phyloP scores from a whole-genome alignment of 2,113 vertebrate genomes.

The rat (Rattus norvegicus) region GRCr8 NC_086020.1:83728501-83729000 shows the following conservation, averaged over 20 bases:
- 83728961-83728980: neutral
- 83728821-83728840: conserved; percentile 76
- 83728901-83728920: no score
- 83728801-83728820: conserved; percentile 79
- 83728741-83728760: conserved; percentile 77
- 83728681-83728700: conserved; percentile 43
- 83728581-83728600: conserved; percentile 78
- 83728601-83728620: conserved; percentile 76
- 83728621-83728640: conserved; percentile 75
- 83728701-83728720: conserved; percentile 74
- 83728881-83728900: conserved; percentile 71
- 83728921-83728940: neutral
- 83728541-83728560: conserved; percentile 79
- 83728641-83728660: conserved; percentile 74
- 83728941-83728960: conserved; percentile 32
- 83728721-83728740: conserved; percentile 75
- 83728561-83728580: conserved; percentile 77
- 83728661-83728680: conserved; percentile 14
- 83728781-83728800: conserved; percentile 74
- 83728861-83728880: conserved; percentile 67
- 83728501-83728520: conserved; percentile 72
- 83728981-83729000: neutral
- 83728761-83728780: conserved; percentile 64
- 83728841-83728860: conserved; percentile 80
- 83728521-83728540: conserved; percentile 71